Evolutionary conservation across 2,113 vertebrate species (phyloP), one percentile per base, ranked within the genome.

Genomic region (Stomatorhinus ivindoensis): DNA sequence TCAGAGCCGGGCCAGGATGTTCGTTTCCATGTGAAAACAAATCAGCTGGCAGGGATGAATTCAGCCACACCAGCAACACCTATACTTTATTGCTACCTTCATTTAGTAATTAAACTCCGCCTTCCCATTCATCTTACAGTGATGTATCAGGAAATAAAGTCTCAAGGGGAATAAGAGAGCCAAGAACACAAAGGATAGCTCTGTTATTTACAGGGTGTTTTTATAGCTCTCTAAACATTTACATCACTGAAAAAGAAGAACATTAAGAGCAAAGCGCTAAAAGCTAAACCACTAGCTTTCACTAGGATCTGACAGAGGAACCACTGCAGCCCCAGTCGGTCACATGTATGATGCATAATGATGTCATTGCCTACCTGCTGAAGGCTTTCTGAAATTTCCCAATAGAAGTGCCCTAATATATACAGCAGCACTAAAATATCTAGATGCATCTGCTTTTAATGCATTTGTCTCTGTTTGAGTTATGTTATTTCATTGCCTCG

Each of bases 71-170:
- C 9, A 19, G 73, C 69, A 19, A 61, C 69, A 24, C 17, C 73
- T 31, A 21, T 19, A 35, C 39, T 73, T 87, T 73, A 86, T 17
- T n/a, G 44, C 53, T 80, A 86, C 89, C 24, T 35, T 69, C 61
- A 87, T 87, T 87, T 51, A 48, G 55, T 87, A 89, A 87, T 89
- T 87, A 39, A 89, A 89, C 35, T 27, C 83, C 61, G 15, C 48
- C 69, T 73, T 42, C 47, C 48, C 21, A 51, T 39, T 86, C 31
- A 42, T 76, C 84, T 85, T 46, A 24, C 61, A 31, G 44, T 46
- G 44, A 50, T 2, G 42, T 7, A 47, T 47, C n/a, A 55, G 89
- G 84, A 89, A 73, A 24, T 31, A 47, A 44, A 65, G n/a, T n/a
- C 58, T 87, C 84, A 69, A n/a, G 61, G 31, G 44, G 84, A 65